Percentiles rank a stretch among this genome's conserved stretches.
phyloP scores from a whole-genome alignment of 2,888 invertebrate genomes.

The Macaria notata region DNA sequence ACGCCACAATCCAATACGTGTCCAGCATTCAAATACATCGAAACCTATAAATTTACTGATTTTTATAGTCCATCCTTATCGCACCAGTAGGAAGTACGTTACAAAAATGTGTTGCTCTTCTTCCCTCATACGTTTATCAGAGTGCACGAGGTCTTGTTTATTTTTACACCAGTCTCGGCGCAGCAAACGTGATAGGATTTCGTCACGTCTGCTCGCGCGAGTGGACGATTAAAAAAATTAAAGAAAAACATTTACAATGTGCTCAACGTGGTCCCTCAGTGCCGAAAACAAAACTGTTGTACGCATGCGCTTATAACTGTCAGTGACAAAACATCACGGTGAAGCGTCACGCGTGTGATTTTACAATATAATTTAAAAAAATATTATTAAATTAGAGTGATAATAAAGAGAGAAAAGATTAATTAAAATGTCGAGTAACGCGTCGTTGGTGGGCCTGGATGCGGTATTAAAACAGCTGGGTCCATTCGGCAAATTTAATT shows the following conservation, averaged over 20 bases:
- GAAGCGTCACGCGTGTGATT: conserved; percentile 18
- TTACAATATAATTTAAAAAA: conserved; percentile 9
- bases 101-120: conserved; percentile 7
- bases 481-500: conserved; percentile 67
- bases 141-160: conserved; percentile 22
- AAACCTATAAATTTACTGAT: too few relatives aligned
- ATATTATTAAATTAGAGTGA: conserved; percentile 23
- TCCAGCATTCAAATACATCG: too few relatives aligned
- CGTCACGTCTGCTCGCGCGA: conserved; percentile 19
- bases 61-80: conserved; percentile 20
- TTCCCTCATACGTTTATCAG: conserved; percentile 10
- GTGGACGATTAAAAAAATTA: background rate
- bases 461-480: conserved; percentile 62
- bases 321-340: conserved; percentile 19
- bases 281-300: conserved; percentile 4
- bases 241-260: conserved; percentile 2
- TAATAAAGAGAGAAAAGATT: conserved; percentile 35
- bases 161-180: conserved; percentile 19
- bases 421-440: conserved; percentile 52
- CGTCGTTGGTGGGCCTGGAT: conserved; percentile 54
- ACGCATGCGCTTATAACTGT: conserved; percentile 30
- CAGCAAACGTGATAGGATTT: conserved; percentile 23
- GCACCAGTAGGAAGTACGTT: conserved; percentile 7
- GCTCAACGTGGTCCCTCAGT: conserved; percentile 3
- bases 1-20: too few relatives aligned